Evolutionary conservation across 1,140 invertebrate genomes (phyloP).

Genomic region (Bilobella aurantiaca): DNA sequence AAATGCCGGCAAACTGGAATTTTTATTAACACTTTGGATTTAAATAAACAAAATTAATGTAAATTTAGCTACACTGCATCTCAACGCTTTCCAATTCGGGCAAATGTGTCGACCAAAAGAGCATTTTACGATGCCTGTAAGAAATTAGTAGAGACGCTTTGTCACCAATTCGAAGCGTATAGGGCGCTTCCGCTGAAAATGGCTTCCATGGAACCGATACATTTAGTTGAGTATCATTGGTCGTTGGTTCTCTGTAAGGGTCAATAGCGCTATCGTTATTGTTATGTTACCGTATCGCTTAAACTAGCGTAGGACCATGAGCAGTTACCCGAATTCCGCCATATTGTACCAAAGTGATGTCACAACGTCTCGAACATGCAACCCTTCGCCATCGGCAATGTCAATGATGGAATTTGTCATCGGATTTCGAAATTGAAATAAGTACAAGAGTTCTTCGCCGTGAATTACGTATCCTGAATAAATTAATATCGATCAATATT

Average conservation of each 20-base stretch:
- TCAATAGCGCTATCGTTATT: neutral
- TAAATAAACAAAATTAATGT: neutral
- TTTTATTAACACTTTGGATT: too few relatives aligned
- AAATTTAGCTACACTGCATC: constrained; percentile 12
- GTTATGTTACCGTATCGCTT: too few relatives aligned
- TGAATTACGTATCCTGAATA: constrained; percentile 24
- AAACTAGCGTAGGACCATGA: too few relatives aligned
- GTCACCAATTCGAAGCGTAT: constrained; percentile 23
- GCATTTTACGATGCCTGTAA: constrained; percentile 29
- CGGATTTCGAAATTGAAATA: constrained; percentile 29
- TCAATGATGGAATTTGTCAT: constrained; percentile 21
- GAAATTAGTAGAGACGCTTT: constrained; percentile 12
- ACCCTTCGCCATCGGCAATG: constrained; percentile 25
- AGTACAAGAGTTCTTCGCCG: constrained; percentile 29
- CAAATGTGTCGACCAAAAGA: constrained; percentile 26
- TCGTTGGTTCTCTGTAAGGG: constrained; percentile 17
- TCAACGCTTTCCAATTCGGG: constrained; percentile 18
- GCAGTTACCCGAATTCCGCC: constrained; percentile 30
- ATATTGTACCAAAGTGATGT: constrained; percentile 27
- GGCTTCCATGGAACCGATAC: constrained; percentile 22
- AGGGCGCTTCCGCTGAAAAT: constrained; percentile 18
- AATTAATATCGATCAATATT: neutral
- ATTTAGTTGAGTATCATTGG: neutral
- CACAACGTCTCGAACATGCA: constrained; percentile 23
- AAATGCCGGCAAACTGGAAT: too few relatives aligned